Evolutionary conservation across 1,140 invertebrate species (phyloP), one percentile per base, ranked within the genome.

Genomic region (Drosophila pectinifera): DNA sequence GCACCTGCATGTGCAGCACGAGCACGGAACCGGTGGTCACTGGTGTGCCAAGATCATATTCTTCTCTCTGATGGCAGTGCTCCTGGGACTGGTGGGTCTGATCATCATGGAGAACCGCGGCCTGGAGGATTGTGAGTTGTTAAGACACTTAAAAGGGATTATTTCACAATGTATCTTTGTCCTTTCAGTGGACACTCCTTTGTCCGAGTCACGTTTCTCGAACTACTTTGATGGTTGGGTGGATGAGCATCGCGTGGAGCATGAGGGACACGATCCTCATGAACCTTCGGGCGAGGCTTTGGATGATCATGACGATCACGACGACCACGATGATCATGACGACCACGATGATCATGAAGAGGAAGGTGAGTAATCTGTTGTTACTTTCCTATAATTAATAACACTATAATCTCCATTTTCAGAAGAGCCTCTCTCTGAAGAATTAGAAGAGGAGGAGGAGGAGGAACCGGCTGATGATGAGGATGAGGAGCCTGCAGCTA

Each of bases 11-110:
- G 93, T 96, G 28, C 94, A 96, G 26, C 95, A 96, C 78, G 95
- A 97, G 45, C 94, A 94, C 69, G 94, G 94, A 10, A 96, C 95
- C 14, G 96, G 96, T 41, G 96, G 96, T 28, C 95, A 96, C 81
- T 95, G 96, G 94, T 96, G 95, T 91, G 96, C 96, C 7, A 96
- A 96, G 93, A 94, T 97, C 41, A 93, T 97, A 65, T 97, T 97
- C 92, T 96, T 97, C 81, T 92, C 94, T 3, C 86, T 97, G 13
- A 93, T 97, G 43, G 95, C 94, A 20, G 94, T 95, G 54, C 93
- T 97, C 20, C 93, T 95, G 72, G 94, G 95, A 36, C 93, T 96
- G 14, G 94, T 96, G 82, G 95, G 95, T 55, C 88, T 97, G 42
- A 96, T 97, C 64, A 95, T 97, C 72, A 93, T 96, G 46, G 96